Percentiles rank a stretch among this genome's conserved stretches.
phyloP scores from a whole-genome alignment of 1,140 invertebrate genomes.

The Hermatobates lingyangjiaoensis region DNA sequence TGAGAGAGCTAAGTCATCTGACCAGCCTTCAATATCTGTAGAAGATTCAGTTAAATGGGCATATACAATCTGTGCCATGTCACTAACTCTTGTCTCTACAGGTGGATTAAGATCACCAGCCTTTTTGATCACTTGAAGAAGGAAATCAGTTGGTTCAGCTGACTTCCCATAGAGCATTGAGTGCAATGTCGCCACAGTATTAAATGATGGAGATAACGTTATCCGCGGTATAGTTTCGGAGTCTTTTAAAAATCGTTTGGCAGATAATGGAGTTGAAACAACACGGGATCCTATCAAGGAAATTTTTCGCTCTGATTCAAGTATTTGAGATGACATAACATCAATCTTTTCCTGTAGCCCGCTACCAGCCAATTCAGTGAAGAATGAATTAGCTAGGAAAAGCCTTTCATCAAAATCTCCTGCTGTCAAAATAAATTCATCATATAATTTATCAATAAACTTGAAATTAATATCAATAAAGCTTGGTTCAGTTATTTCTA shows the following conservation, averaged over 20 bases:
- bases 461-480: constrained; percentile 67
- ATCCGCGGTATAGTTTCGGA: not conserved
- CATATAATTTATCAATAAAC: constrained; percentile 71
- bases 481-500: constrained; percentile 45
- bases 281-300: too few species aligned
- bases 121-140: not conserved
- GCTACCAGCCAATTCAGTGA: constrained; percentile 2
- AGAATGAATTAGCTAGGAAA: constrained; percentile 46
- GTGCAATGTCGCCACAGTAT: not conserved
- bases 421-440: constrained; percentile 72
- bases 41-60: constrained; percentile 4
- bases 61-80: not conserved
- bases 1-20: constrained; percentile 16
- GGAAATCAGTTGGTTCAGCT: not conserved
- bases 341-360: not conserved
- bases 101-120: not conserved
- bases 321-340: constrained; percentile 10
- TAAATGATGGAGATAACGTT: not conserved
- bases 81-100: not conserved
- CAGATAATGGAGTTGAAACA: not conserved
- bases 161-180: not conserved
- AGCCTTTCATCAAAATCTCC: constrained; percentile 95
- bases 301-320: not conserved
- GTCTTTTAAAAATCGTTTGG: not conserved
- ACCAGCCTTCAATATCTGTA: not conserved